Evolutionary conservation across 2,888 invertebrate species (phyloP).

Genomic region (Sericinus montela): DNA sequence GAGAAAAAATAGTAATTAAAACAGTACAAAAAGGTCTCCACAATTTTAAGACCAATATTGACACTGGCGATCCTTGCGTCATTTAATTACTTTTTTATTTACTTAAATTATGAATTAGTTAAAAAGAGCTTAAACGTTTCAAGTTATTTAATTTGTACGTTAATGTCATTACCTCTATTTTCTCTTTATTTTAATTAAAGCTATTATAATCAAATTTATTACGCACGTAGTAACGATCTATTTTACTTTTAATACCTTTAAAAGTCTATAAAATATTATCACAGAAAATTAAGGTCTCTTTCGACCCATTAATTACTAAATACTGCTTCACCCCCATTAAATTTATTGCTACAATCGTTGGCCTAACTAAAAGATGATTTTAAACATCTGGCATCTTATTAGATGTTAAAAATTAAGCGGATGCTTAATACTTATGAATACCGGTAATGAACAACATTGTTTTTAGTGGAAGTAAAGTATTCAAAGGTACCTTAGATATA

Average conservation of each 20-base stretch:
- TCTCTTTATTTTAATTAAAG: not conserved
- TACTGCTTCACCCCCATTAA: slow-evolving; percentile 51
- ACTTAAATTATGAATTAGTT: too few species aligned
- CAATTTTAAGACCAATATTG: too few species aligned
- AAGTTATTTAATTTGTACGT: too few species aligned
- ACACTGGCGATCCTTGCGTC: too few species aligned
- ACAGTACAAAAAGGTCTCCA: too few species aligned
- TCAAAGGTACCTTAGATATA: slow-evolving; percentile 88
- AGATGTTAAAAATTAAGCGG: slow-evolving; percentile 30
- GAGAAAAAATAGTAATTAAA: too few species aligned
- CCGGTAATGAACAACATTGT: too few species aligned
- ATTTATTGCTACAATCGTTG: slow-evolving; percentile 49
- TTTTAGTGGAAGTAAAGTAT: not conserved
- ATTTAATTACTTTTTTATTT: too few species aligned
- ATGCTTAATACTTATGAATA: not conserved
- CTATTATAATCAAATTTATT: not conserved
- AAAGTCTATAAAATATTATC: slow-evolving; percentile 62
- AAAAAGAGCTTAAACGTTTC: too few species aligned
- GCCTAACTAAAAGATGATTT: slow-evolving; percentile 60
- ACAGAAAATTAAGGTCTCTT: slow-evolving; percentile 50
- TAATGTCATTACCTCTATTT: not conserved
- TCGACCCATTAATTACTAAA: slow-evolving; percentile 54
- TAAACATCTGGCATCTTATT: slow-evolving; percentile 40
- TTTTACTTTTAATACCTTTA: slow-evolving; percentile 37
- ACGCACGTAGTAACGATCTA: not conserved